phyloP scores from a whole-genome alignment of 1,140 invertebrate species.

The Tetramorium parvispinum region DNA sequence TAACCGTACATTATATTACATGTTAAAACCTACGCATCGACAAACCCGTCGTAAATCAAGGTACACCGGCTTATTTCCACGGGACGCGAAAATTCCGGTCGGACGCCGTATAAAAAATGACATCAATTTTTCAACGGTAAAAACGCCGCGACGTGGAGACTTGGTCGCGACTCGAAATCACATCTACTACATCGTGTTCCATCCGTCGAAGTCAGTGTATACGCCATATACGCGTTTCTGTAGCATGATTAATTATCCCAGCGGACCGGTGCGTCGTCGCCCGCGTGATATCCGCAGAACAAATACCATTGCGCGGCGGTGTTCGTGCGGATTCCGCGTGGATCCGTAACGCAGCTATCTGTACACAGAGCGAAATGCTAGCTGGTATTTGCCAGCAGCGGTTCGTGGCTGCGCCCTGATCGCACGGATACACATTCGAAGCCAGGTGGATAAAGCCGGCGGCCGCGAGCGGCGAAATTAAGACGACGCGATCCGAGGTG shows the following conservation, averaged over 20 bases:
- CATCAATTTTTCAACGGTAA: slow-evolving; percentile 49
- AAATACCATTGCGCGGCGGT: slow-evolving; percentile 18
- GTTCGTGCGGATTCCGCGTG: neutral
- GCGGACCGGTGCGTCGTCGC: slow-evolving; percentile 10
- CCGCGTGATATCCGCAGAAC: slow-evolving; percentile 32
- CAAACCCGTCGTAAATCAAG: slow-evolving; percentile 25
- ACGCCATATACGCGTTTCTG: neutral
- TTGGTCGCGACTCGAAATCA: slow-evolving; percentile 43
- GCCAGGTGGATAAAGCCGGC: neutral
- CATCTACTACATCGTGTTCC: slow-evolving; percentile 34
- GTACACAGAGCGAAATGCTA: neutral
- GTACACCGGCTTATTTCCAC: slow-evolving; percentile 28
- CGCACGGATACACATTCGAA: slow-evolving; percentile 1
- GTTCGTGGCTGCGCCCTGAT: slow-evolving; percentile 33
- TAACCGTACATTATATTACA: neutral
- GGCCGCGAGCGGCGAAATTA: slow-evolving; percentile 26
- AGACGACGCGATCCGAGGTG: slow-evolving; percentile 14
- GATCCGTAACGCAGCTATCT: neutral
- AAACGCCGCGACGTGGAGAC: slow-evolving; percentile 3
- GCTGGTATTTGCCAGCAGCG: slow-evolving; percentile 33
- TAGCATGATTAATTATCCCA: slow-evolving; percentile 53
- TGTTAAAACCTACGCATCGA: slow-evolving; percentile 9
- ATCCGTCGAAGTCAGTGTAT: slow-evolving; percentile 13
- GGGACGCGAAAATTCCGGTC: slow-evolving; percentile 6
- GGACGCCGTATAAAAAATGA: slow-evolving; percentile 37